Conservation (phyloP, 2,113 vertebrate genomes). For the Glaucomys volans region DNA sequence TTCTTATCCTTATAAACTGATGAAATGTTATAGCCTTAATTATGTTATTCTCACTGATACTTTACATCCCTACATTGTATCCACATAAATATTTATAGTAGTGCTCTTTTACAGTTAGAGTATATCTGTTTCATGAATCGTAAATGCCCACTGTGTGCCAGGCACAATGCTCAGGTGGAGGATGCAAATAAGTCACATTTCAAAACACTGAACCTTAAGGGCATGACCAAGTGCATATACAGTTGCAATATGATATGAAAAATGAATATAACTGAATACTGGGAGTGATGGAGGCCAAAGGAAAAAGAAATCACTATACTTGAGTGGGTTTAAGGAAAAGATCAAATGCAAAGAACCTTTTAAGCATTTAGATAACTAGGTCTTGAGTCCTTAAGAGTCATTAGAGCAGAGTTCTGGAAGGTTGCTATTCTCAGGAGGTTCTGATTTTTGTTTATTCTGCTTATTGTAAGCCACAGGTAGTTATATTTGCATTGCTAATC, state of each 20-base stretch:
- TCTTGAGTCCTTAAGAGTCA: slow-evolving; percentile 26
- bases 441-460: slow-evolving; percentile 66
- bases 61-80: not conserved
- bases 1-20: not conserved
- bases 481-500: slow-evolving; percentile 79
- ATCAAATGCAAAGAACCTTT: not conserved
- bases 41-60: not conserved
- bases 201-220: not conserved
- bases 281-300: not conserved
- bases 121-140: not conserved
- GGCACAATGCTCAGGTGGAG: not conserved
- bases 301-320: not conserved
- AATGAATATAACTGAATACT: not conserved
- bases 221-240: not conserved
- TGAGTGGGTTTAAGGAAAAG: not conserved
- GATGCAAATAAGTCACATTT: not conserved
- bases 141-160: not conserved
- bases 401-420: slow-evolving; percentile 51
- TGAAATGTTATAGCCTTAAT: not conserved
- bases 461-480: slow-evolving; percentile 63
- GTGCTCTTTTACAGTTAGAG: not conserved
- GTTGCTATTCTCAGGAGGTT: slow-evolving; percentile 35
- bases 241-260: not conserved
- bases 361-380: slow-evolving; percentile 62
- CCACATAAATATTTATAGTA: not conserved